Percentiles rank a stretch among this genome's conserved stretches.
Conservation (phyloP, 2,888 invertebrate species). For the Hypena proboscidalis region DNA sequence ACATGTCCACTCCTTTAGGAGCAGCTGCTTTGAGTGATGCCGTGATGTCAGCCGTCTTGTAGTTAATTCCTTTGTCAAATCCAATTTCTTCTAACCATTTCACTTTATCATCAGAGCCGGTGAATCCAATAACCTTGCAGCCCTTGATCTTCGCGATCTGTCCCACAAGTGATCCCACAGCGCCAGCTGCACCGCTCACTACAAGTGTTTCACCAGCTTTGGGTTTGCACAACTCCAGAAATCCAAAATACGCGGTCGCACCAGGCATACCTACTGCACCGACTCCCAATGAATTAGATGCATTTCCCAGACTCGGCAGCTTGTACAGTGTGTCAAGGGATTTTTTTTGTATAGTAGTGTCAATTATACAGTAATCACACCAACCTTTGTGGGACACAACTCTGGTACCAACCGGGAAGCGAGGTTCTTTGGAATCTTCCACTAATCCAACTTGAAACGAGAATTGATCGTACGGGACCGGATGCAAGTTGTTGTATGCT, state of each 20-base stretch:
- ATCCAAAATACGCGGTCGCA: conserved; percentile 89
- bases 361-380: too few relatives aligned
- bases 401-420: conserved; percentile 85
- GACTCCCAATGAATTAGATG: conserved; percentile 82
- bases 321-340: conserved; percentile 44
- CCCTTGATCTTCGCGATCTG: conserved; percentile 91
- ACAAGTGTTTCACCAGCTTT: conserved; percentile 89
- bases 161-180: conserved; percentile 90
- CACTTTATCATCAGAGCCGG: conserved; percentile 89
- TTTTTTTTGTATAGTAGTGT: conserved; percentile 8
- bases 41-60: conserved; percentile 86
- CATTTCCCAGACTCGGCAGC: conserved; percentile 82
- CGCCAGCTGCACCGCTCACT: conserved; percentile 90
- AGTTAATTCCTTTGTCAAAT: conserved; percentile 90
- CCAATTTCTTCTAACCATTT: conserved; percentile 88
- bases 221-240: conserved; percentile 88
- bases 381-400: conserved; percentile 71
- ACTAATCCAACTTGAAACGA: conserved; percentile 69
- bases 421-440: conserved; percentile 85
- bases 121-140: conserved; percentile 87
- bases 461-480: conserved; percentile 60
- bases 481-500: conserved; percentile 28
- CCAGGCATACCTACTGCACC: conserved; percentile 89
- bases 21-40: conserved; percentile 83
- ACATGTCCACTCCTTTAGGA: conserved; percentile 87